A percentile compares a stretch with the other conserved stretches of the same genome.
phyloP scores from a whole-genome alignment of 2,113 vertebrate species.

The Toxotes chatareus region DNA sequence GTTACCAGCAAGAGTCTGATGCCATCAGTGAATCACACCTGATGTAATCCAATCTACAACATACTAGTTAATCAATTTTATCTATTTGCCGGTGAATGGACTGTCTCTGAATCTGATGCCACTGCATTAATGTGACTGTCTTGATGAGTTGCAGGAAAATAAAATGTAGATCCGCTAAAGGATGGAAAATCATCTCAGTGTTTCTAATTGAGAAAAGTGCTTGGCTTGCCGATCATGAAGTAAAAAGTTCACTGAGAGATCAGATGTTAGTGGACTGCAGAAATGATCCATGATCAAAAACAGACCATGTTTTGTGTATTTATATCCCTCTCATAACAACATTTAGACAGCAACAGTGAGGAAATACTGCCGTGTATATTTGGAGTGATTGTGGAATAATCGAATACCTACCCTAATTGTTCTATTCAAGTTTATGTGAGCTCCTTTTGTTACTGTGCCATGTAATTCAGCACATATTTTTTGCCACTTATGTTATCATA shows the following conservation, averaged over 20 bases:
- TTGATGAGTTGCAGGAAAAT: background rate
- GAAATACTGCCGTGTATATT: background rate
- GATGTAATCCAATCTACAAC: constrained; percentile 33
- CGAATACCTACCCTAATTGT: no score
- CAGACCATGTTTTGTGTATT: background rate
- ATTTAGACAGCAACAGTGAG: background rate
- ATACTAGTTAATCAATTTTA: constrained; percentile 22
- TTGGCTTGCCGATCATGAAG: background rate
- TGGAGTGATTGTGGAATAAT: no score
- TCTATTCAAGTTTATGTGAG: no score
- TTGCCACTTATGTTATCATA: background rate
- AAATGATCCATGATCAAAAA: background rate
- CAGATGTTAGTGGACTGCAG: background rate
- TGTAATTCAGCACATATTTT: background rate
- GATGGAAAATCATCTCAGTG: no score
- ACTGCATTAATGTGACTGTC: background rate
- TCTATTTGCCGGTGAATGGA: constrained; percentile 4
- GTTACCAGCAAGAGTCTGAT: constrained; percentile 21
- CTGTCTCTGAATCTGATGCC: background rate
- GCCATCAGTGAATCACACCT: constrained; percentile 16
- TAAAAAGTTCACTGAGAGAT: background rate
- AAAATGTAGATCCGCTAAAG: no score
- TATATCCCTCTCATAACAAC: background rate
- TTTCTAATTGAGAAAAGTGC: no score
- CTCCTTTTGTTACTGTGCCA: no score